Evolutionary conservation across 2,888 invertebrate genomes (phyloP), one percentile per base, ranked within the genome.

Genomic region (Chaetogeoica ovagalla): DNA sequence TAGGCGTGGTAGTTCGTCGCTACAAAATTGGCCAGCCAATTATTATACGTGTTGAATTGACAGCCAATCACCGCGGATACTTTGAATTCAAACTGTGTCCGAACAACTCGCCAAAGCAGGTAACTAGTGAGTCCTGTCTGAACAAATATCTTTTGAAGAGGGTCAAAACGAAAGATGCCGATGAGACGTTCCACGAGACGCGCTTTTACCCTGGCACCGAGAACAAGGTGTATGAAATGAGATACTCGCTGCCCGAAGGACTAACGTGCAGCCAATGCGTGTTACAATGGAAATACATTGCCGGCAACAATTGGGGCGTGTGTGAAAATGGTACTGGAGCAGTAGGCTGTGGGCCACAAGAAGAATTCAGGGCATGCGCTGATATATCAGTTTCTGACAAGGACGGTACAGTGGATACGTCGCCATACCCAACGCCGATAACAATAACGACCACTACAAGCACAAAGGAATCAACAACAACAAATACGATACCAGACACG

Each of bases 311-410:
- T 85, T 94, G 94, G 94, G 94, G 94, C 0, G 89, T 88, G 19
- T 93, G 93, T 84, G 88, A 88, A 1, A 91, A 93, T 84, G 92
- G 92, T 0, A 90, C 90, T 69, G 93, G 92, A 55, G 92, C 91
- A 0, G 92, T 95, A 0, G 95, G 95, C 0, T 95, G 95, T 85
- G 95, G 95, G 0, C 93, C 93, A 0, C 95, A 95, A 85, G 95
- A 95, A 85, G 94, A 95, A 85, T 95, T 95, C 85, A 89, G 95
- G 30, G 92, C 93, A 0, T 95, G 95, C 84, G 91, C 95, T 0
- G 95, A 95, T 84, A 91, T 94, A 66, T 88, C 91, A 21, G 91
- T 95, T 60, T 91, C 90, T 3, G 90, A 90, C 81, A 86, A 87
- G 77, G 85, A 86, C 30, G 88, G 87, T 69, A 85, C 84, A 39